Evolutionary conservation across 2,888 invertebrate genomes (phyloP), one percentile per base, ranked within the genome.

Genomic region (Lasioglossum calceatum): DNA sequence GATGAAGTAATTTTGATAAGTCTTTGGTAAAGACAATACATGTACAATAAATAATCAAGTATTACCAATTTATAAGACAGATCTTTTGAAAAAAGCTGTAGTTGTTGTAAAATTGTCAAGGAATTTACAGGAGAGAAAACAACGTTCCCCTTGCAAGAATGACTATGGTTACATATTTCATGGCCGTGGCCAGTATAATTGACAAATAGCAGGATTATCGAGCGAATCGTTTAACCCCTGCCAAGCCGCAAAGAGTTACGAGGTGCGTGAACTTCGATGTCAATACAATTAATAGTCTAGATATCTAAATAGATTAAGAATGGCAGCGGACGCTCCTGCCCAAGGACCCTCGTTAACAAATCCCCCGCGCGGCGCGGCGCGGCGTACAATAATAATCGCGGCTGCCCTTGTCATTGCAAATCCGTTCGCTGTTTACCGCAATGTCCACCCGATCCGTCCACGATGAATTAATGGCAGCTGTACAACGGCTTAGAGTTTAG

Each of bases 381-480:
- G 47, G 64, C 16, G 64, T 64, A 71, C 74, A 50, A 71, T 77
- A 83, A 88, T 88, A 75, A 64, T 77, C 77, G 61, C 27, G 39
- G 42, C 78, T 44, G 78, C 76, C 82, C 82, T 86, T 77, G 80
- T 61, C 78, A 32, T 32, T 16, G 64, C 64, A 32, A 64, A 32
- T 64, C 64, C 64, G 32, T 32, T 16, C 27, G 32, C 14, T 32
- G 64, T 64, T 64, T 64, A 64, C 27, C 16, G 16, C 16, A 16
- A 32, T 32, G 64, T 64, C 64, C 27, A 61, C 27, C 61, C 0
- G 27, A 61, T 27, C 1, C 32, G 27, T 32, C 61, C 64, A 32
- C 64, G 64, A 2, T 16, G 12, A 64, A 64, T 64, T 64, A 64
- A 64, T 64, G 64, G 32, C 64, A 5, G 7, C 32, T 32, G 32